A percentile compares a stretch with the other conserved stretches of the same genome.
These are phyloP conservation scores for Phymorhynchus buccinoides DNA, from an alignment of 1,140 invertebrate species.

Conservation along the genomic window DNA sequence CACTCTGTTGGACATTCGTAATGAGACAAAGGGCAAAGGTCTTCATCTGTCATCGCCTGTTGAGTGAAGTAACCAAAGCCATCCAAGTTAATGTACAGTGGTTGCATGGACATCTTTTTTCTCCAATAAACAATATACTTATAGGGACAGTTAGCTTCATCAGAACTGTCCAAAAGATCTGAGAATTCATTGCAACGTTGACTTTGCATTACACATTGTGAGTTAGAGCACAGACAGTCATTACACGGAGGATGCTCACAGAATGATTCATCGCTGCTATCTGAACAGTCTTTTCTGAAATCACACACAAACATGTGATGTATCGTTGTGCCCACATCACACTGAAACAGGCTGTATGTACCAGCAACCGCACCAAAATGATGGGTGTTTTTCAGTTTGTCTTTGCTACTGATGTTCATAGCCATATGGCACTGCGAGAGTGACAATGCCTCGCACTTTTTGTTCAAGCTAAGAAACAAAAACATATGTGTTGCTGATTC, in stretches of 20 bases:
- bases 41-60: background rate
- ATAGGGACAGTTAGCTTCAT: background rate
- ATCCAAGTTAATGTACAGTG: background rate
- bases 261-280: background rate
- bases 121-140: no score
- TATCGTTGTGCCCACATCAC: background rate
- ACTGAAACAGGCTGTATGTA: background rate
- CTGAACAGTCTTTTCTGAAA: background rate
- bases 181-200: background rate
- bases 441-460: no score
- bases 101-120: background rate
- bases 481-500: no score
- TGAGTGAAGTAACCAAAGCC: background rate
- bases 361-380: no score
- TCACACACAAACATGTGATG: background rate
- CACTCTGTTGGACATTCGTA: background rate
- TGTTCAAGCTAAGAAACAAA: no score
- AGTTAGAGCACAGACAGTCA: background rate
- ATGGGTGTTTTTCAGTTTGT: no score
- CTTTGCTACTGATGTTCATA: no score
- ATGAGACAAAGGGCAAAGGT: background rate
- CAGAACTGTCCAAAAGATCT: background rate
- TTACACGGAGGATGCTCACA: background rate
- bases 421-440: no score
- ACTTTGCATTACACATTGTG: background rate